A percentile compares a stretch with the other conserved stretches of the same genome.
phyloP scores from a whole-genome alignment of 1,140 invertebrate species.

The Pseudomyrmex sp. region DNA sequence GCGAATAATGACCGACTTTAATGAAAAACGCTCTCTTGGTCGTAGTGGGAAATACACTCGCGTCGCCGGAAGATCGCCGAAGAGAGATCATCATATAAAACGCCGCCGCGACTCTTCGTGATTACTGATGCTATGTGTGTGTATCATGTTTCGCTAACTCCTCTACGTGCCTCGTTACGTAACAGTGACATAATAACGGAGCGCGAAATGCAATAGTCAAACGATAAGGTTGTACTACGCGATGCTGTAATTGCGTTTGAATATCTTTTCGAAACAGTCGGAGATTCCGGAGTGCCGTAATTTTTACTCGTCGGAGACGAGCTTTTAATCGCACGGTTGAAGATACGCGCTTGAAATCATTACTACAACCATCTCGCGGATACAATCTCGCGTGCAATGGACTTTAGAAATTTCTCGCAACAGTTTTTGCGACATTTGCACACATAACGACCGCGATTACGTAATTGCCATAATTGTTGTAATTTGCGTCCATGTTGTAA shows the following conservation, averaged over 20 bases:
- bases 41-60: no score
- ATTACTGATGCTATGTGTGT: neutral
- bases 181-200: slow-evolving; percentile 37
- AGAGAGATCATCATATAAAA: no score
- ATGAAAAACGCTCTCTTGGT: no score
- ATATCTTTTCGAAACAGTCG: neutral
- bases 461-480: neutral
- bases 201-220: neutral
- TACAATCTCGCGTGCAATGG: neutral
- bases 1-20: no score
- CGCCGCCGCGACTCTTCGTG: neutral
- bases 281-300: neutral
- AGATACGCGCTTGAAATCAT: no score
- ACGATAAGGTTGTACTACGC: neutral
- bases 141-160: neutral
- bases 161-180: slow-evolving; percentile 7
- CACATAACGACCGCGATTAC: slow-evolving; percentile 3
- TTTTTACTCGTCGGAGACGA: neutral
- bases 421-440: neutral
- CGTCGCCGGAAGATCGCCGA: no score
- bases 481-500: neutral
- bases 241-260: neutral
- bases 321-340: slow-evolving; percentile 12
- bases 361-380: no score
- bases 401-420: slow-evolving; percentile 20